Evolutionary conservation across 2,797 vertebrate species (phyloP).

Genomic region (Uromys caudimaculatus): DNA sequence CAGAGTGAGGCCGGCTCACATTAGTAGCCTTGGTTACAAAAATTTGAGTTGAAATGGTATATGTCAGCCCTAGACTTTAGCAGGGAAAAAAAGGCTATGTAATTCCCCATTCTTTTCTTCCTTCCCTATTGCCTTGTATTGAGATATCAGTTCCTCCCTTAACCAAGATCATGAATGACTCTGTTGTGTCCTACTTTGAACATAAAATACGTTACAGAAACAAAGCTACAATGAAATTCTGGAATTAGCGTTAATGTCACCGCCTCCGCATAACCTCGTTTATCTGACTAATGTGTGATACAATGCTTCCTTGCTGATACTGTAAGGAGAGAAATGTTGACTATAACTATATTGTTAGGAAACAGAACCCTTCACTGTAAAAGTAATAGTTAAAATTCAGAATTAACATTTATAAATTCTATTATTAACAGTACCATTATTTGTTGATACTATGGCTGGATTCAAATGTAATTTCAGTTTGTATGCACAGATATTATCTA

Average conservation of each 20-base stretch:
- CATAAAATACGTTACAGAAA: background rate
- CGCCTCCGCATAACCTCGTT: background rate
- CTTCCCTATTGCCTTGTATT: background rate
- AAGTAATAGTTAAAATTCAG: background rate
- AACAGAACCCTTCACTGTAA: background rate
- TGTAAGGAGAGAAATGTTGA: background rate
- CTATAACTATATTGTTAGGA: background rate
- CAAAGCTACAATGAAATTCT: background rate
- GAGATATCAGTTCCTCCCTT: background rate
- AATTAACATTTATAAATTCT: slow-evolving; percentile 2
- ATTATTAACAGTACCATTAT: background rate
- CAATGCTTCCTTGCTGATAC: background rate
- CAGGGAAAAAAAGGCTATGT: background rate
- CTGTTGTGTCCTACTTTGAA: background rate
- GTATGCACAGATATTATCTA: background rate
- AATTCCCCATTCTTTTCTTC: background rate
- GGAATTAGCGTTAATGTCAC: background rate
- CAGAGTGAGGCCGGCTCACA: background rate
- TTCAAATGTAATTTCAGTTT: background rate
- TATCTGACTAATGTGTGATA: background rate
- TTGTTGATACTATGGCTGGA: background rate
- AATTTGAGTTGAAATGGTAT: background rate
- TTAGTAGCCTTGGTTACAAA: background rate
- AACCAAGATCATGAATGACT: background rate
- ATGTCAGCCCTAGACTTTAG: background rate